These are phyloP conservation scores for Pinna nobilis DNA, from an alignment of 1,140 invertebrate species.

Conservation along the genomic window DNA sequence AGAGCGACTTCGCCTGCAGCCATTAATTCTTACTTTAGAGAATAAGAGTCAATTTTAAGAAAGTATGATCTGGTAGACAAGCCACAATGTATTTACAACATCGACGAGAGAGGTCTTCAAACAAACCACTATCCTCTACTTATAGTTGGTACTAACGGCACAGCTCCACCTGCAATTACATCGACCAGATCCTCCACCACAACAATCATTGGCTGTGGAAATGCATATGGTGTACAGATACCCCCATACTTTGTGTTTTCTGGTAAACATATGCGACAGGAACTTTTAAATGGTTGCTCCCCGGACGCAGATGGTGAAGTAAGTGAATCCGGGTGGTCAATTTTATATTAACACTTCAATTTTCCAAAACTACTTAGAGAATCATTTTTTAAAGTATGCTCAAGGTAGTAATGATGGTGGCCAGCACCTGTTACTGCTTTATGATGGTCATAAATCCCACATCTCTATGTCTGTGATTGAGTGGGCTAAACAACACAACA, in stretches of 20 bases:
- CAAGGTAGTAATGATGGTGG: no score
- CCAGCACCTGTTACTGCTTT: no score
- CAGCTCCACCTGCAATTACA: no score
- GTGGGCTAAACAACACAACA: constrained; percentile 17
- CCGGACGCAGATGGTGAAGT: constrained; percentile 20
- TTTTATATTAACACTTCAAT: no score
- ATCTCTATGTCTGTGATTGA: not conserved
- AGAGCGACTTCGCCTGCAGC: constrained; percentile 18
- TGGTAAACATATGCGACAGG: constrained; percentile 2
- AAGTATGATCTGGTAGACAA: constrained; percentile 52
- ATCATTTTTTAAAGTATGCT: constrained; percentile 27
- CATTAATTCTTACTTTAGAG: constrained; percentile 33
- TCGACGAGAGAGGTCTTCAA: constrained; percentile 47
- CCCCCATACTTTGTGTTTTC: constrained; percentile 21
- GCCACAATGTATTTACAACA: constrained; percentile 50
- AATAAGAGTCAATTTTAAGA: constrained; percentile 14
- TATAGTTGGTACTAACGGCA: no score
- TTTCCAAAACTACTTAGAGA: not conserved
- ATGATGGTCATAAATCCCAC: constrained; percentile 31
- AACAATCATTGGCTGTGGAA: constrained; percentile 23
- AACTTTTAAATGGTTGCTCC: constrained; percentile 14
- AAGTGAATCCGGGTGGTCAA: constrained; percentile 21
- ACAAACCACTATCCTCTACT: no score
- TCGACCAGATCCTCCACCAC: constrained; percentile 6
- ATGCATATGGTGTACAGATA: not conserved